Conservation (phyloP, 1,140 invertebrate genomes). For the Pantala flavescens region DNA sequence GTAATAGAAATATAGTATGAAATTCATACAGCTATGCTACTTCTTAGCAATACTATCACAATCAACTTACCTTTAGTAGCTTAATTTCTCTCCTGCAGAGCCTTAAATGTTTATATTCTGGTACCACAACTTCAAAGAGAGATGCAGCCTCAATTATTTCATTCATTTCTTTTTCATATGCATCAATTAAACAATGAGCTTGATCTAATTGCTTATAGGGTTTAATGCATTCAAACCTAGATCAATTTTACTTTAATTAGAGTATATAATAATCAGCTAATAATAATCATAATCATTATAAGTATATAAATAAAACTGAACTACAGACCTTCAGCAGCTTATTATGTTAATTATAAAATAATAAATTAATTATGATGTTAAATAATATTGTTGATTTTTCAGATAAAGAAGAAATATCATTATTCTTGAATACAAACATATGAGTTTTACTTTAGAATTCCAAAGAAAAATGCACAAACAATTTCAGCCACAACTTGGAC, state of each 20-base stretch:
- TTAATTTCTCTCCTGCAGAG: constrained; percentile 65
- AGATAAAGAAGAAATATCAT: too few relatives aligned
- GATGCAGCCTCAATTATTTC: constrained; percentile 59
- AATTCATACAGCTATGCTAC: neutral
- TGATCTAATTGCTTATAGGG: constrained; percentile 67
- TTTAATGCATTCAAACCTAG: constrained; percentile 50
- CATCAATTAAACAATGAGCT: constrained; percentile 51
- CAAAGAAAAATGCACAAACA: too few relatives aligned
- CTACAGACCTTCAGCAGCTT: neutral
- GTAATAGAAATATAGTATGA: neutral
- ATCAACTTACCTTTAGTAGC: constrained; percentile 48
- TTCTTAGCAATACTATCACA: neutral
- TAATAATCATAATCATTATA: neutral
- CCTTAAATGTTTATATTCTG: constrained; percentile 69
- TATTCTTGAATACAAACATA: too few relatives aligned
- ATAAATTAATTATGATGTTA: too few relatives aligned
- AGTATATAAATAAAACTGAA: neutral
- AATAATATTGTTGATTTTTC: too few relatives aligned
- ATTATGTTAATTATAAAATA: too few relatives aligned
- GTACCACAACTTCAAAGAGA: constrained; percentile 76
- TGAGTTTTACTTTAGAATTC: too few relatives aligned
- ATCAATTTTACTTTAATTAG: constrained; percentile 22
- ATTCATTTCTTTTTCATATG: constrained; percentile 58
- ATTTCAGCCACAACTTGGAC: too few relatives aligned
- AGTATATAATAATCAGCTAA: neutral